Evolutionary conservation across 2,113 vertebrate genomes (phyloP), one percentile per base, ranked within the genome.

Genomic region (Silurus glanis): DNA sequence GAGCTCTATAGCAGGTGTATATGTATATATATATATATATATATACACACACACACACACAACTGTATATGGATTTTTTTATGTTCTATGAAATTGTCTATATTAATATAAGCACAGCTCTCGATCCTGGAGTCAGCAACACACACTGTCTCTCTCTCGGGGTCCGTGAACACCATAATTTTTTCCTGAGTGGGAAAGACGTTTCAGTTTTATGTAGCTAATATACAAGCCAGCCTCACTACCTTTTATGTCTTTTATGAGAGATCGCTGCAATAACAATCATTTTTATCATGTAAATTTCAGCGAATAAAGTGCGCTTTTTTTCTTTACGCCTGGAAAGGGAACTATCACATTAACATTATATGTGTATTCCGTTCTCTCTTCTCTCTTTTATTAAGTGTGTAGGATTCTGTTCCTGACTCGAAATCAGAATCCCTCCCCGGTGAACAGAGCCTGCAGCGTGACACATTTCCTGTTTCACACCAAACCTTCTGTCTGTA

Each of bases 401-500:
- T 25, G 45, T 7, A 61, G n/a, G 59, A 19, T 53, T 37, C 45
- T 28, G 45, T 78, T 47, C 72, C 59, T 85, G 83, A 25, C 16
- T 25, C 47, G 71, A 53, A 84, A 64, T 76, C 71, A 1, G 53
- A 76, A 28, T 66, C 66, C 14, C 49, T 72, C 55, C 55, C 37
- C 3, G 51, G 23, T 12, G 47, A 51, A 75, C 16, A 0, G 53
- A 81, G 59, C 66, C 45, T 10, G 37, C 14, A 17, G 62, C 12
- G 19, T 53, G n/a, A 55, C 76, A 72, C 56, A 28, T 62, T 80
- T 80, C 25, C 66, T 85, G 56, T 37, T 81, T 62, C 58, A 74
- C 23, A 72, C 86, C 75, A 84, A 83, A 86, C 61, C 78, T 80
- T 58, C 82, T 86, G 85, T 86, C 23, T 14, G 49, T 81, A 85